Base-by-base conservation (phyloP, 2,888 invertebrate genomes). In the Ligdia adustata region DNA sequence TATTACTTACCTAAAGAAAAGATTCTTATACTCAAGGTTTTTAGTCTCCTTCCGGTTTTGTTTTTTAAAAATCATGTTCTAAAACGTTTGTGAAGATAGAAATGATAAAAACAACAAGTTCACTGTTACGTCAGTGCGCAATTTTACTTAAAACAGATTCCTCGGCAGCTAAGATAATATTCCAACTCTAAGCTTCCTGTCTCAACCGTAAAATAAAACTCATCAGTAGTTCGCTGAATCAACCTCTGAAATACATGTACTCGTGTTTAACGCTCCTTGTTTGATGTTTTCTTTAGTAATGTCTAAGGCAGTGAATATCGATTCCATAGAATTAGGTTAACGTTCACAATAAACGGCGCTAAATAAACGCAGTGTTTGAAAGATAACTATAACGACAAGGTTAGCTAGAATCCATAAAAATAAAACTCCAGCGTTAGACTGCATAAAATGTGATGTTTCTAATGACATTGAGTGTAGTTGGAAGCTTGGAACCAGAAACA, bases 311-410 rank as follows among this genome's bases (percentile, higher is more conserved):
- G 24, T 22, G 13, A 24, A 22, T 24, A 54, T 51, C 50, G 46
- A 49, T 54, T n/a, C 48, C 46, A 13, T 11, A 34, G 50, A 56
- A 56, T 52, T 49, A 51, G 52, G 56, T 56, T 59, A 52, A 56
- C 48, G 48, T 49, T 27, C 12, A 28, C 14, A 20, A 12, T 52
- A 49, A 55, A 51, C 26, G 35, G 20, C 28, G 11, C 45, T 35
- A 37, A 41, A 45, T 32, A 32, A 12, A 14, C 1, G 18, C 9
- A 14, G 26, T 12, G 12, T 20, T n/a, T 39, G 33, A 46, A 40
- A 41, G 39, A 41, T 26, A 32, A n/a, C 16, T 24, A 16, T 16
- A 32, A 29, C 34, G 5, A 27, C 22, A 28, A 27, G 15, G 33
- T 27, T 20, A 16, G 9, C 16, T 27, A n/a, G n/a, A n/a, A n/a